Evolutionary conservation across 2,888 invertebrate genomes (phyloP), one percentile per base, ranked within the genome.

Genomic region (Cheilosia pagana): DNA sequence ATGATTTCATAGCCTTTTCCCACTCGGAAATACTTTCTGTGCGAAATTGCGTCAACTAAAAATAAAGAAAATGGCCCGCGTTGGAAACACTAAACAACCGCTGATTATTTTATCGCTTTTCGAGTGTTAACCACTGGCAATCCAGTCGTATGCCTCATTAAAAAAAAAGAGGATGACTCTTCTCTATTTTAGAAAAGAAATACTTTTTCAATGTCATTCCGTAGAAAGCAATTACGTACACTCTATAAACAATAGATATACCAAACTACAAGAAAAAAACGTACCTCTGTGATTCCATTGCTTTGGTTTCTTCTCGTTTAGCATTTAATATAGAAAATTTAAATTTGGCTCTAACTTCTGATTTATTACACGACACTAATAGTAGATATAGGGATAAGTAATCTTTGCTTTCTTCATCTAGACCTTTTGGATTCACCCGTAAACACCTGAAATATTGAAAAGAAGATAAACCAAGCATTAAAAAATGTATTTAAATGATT

Each of bases 261-360:
- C 16, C 7, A 1, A 43, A 19, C 23, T 50, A 50, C 21, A 12
- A 23, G 2, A 23, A 50, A 50, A 35, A 71, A 60, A 87, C 83
- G 74, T 87, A 92, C 92, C 92, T 93, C 91, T 95, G 95, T 92
- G 95, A 95, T 92, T 99, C 99, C 99, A 99, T 99, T 89, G 99
- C 99, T 94, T 99, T 99, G 90, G 99, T 99, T 94, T 99, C 99
- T 94, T 99, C 99, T 90, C 99, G 94, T 94, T 99, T 99, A 92
- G 99, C 99, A 94, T 99, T 99, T 93, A 99, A 95, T 94, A 99
- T 99, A 92, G 99, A 99, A 94, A 99, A 99, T 95, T 99, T 99
- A 94, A 99, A 99, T 95, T 99, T 99, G 91, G 99, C 99, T 92
- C 99, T 95, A 91, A 99, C 99, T 96, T 99, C 99, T 91, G 98